Conservation (phyloP, 1,140 invertebrate genomes). For the Bombus pyrosoma region DNA sequence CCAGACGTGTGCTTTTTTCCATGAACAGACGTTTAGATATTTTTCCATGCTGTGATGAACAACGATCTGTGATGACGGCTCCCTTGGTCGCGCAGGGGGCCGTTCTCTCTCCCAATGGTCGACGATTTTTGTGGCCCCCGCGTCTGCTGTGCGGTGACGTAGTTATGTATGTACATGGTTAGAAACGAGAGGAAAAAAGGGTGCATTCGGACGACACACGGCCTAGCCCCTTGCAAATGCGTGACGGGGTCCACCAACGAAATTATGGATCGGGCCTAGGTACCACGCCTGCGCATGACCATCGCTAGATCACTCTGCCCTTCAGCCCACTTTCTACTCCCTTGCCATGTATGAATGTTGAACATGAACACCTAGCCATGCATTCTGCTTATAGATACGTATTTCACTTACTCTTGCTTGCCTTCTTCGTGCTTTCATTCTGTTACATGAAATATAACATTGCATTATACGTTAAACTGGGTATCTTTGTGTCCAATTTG, state of each 20-base stretch:
- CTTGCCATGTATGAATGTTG: background rate
- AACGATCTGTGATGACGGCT: background rate
- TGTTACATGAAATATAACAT: background rate
- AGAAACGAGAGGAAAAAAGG: constrained; percentile 49
- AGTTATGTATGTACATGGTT: background rate
- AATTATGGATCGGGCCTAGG: constrained; percentile 68
- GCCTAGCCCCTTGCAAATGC: constrained; percentile 62
- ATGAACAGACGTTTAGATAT: background rate
- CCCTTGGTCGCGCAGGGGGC: background rate
- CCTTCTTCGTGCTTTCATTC: background rate
- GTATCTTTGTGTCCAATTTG: background rate
- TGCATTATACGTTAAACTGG: background rate
- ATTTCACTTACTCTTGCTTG: background rate
- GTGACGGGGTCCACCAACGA: constrained; percentile 69
- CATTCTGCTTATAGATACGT: constrained; percentile 3
- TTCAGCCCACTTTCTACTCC: constrained; percentile 27
- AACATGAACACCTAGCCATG: background rate
- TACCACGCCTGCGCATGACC: constrained; percentile 61
- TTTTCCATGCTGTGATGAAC: no score
- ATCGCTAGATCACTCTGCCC: constrained; percentile 36
- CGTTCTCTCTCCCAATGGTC: background rate
- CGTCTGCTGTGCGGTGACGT: background rate
- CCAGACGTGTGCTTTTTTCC: background rate
- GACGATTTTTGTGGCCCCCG: constrained; percentile 32
- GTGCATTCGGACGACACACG: constrained; percentile 49